Percentiles rank a stretch among this genome's conserved stretches.
phyloP scores from a whole-genome alignment of 1,140 invertebrate genomes.

The Drosophila littoralis region DNA sequence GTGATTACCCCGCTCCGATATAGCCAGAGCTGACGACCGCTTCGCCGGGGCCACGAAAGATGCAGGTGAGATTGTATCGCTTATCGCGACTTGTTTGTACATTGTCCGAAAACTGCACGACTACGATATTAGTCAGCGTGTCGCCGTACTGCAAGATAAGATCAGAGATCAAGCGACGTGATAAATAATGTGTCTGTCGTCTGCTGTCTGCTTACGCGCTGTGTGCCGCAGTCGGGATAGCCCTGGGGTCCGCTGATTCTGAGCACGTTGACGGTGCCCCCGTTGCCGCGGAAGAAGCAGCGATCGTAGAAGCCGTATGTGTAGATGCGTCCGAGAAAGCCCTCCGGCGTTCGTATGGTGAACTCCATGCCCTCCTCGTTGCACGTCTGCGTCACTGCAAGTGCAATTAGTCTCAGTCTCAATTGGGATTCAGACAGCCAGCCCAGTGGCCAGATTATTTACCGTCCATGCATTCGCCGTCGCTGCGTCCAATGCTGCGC shows the following conservation, averaged over 20 bases:
- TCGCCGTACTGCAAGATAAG: slow-evolving; percentile 90
- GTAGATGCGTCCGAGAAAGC: slow-evolving; percentile 95
- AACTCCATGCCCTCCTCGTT: slow-evolving; percentile 98
- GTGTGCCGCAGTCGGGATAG: slow-evolving; percentile 96
- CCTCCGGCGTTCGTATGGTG: slow-evolving; percentile 93
- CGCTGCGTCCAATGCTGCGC: slow-evolving; percentile 88
- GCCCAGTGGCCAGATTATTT: slow-evolving; percentile 11
- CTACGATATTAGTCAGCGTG: slow-evolving; percentile 96
- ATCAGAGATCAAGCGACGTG: neutral
- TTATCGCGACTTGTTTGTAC: slow-evolving; percentile 96
- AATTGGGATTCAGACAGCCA: slow-evolving; percentile 3
- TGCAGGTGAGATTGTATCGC: slow-evolving; percentile 95
- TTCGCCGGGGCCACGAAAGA: slow-evolving; percentile 95
- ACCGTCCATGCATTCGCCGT: slow-evolving; percentile 93
- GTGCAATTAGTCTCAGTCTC: slow-evolving; percentile 33
- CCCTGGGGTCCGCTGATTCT: slow-evolving; percentile 94
- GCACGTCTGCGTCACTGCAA: slow-evolving; percentile 93
- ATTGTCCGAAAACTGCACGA: slow-evolving; percentile 96
- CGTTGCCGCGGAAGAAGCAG: slow-evolving; percentile 95
- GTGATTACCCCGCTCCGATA: slow-evolving; percentile 93
- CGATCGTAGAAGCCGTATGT: slow-evolving; percentile 96
- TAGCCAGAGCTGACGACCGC: slow-evolving; percentile 96
- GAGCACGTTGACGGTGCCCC: slow-evolving; percentile 92
- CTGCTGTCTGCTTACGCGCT: slow-evolving; percentile 87
- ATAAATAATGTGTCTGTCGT: neutral